These are phyloP conservation scores for Diloba caeruleocephala DNA, from an alignment of 2,888 invertebrate species.

Conservation along the genomic window DNA sequence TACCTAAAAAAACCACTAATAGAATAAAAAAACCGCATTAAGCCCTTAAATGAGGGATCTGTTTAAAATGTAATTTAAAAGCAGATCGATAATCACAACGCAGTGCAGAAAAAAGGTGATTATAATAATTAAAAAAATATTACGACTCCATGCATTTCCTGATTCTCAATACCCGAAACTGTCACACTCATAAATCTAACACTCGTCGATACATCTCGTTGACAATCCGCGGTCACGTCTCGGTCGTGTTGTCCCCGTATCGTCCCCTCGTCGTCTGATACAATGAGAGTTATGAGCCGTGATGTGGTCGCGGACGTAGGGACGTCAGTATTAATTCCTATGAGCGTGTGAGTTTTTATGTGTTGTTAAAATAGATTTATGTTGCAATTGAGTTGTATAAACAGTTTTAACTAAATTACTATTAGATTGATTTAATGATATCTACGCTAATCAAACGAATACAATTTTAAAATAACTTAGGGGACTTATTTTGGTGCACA, in stretches of 20 bases:
- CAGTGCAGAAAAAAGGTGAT: background rate
- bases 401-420: slow-evolving; percentile 5
- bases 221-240: slow-evolving; percentile 48
- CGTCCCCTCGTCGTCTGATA: slow-evolving; percentile 20
- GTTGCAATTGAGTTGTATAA: slow-evolving; percentile 19
- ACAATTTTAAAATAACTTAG: too few relatives aligned
- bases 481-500: too few relatives aligned
- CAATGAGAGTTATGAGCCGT: slow-evolving; percentile 56
- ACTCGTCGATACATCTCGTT: slow-evolving; percentile 53
- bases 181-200: slow-evolving; percentile 44
- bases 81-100: background rate
- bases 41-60: too few relatives aligned
- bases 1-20: too few relatives aligned
- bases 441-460: too few relatives aligned
- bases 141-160: slow-evolving; percentile 6
- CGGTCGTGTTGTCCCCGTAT: slow-evolving; percentile 36
- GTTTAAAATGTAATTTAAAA: too few relatives aligned
- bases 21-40: too few relatives aligned
- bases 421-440: too few relatives aligned
- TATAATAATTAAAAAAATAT: background rate
- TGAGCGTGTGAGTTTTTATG: slow-evolving; percentile 35
- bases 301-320: slow-evolving; percentile 24
- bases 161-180: slow-evolving; percentile 16
- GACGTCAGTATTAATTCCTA: slow-evolving; percentile 29
- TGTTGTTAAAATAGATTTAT: slow-evolving; percentile 30